Conservation (phyloP, 2,888 invertebrate species). For the Helobdella robusta region DNA sequence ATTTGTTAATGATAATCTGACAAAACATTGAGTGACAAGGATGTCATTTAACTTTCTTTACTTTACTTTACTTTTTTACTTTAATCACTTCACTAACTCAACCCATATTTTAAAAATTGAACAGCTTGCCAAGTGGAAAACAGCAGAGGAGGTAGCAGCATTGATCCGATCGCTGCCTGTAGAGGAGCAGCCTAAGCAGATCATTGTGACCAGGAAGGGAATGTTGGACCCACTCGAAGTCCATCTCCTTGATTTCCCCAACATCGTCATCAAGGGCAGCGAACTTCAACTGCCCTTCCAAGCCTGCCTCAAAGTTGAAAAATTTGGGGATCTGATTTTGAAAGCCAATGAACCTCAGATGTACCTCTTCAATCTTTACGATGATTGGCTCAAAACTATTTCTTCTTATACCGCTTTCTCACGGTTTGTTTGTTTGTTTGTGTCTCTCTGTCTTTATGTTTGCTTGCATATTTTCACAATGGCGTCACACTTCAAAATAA, state of each 20-base stretch:
- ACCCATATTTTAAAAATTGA: conserved; percentile 19
- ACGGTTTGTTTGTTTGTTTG: no score
- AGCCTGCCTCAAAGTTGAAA: conserved; percentile 61
- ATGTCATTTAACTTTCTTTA: no score
- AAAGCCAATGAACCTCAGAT: conserved; percentile 99
- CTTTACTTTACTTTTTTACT: no score
- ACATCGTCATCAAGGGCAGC: conserved; percentile 98
- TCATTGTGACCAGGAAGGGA: conserved; percentile 97
- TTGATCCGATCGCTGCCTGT: conserved; percentile 95
- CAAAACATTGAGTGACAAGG: no score
- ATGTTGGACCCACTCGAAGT: conserved; percentile 99
- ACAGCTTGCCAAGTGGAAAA: conserved; percentile 97
- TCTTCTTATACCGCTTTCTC: conserved; percentile 98
- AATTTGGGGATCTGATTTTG: conserved; percentile 94
- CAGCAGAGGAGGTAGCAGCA: conserved; percentile 99
- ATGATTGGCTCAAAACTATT: conserved; percentile 98
- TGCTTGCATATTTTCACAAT: no score
- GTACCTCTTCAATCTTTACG: conserved; percentile 97
- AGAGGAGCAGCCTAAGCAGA: conserved; percentile 98
- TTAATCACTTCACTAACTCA: not conserved
- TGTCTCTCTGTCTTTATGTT: no score
- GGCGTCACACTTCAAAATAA: no score
- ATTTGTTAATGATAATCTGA: no score
- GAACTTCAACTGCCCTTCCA: conserved; percentile 93
- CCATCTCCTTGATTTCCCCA: conserved; percentile 98